Percentiles rank a stretch among this genome's conserved stretches.
phyloP scores from a whole-genome alignment of 2,797 vertebrate species.

The Enteromius afrohamiltoni region DNA sequence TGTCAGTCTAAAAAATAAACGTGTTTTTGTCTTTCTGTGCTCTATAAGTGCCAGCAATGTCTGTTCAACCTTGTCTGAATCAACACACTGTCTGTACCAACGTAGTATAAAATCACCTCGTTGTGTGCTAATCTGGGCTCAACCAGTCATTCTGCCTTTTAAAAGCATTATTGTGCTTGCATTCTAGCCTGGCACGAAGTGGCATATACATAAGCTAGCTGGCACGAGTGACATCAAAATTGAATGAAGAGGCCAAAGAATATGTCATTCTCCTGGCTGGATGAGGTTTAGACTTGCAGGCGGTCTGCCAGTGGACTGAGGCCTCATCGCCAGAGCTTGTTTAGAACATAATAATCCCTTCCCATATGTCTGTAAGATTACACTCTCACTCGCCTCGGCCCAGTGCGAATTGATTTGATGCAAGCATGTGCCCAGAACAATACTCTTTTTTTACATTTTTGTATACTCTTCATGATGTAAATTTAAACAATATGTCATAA shows the following conservation, averaged over 20 bases:
- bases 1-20: constrained; percentile 9
- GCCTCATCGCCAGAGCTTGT: constrained; percentile 42
- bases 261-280: constrained; percentile 58
- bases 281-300: constrained; percentile 47
- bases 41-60: constrained; percentile 18
- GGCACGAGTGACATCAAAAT: constrained; percentile 50
- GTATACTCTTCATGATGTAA: neutral
- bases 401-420: constrained; percentile 5
- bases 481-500: constrained; percentile 1
- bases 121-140: constrained; percentile 33
- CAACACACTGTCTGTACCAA: neutral
- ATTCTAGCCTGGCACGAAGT: constrained; percentile 42
- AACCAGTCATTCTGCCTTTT: constrained; percentile 29
- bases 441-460: neutral
- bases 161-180: constrained; percentile 47
- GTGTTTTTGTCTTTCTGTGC: neutral
- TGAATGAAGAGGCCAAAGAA: constrained; percentile 53
- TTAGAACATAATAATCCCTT: constrained; percentile 53
- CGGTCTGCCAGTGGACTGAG: constrained; percentile 39
- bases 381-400: constrained; percentile 3
- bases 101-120: constrained; percentile 27
- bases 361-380: constrained; percentile 55
- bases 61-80: constrained; percentile 30
- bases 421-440: neutral
- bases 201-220: constrained; percentile 43